Evolutionary conservation across 2,888 invertebrate species (phyloP).

Genomic region (Mythimna lalbum): DNA sequence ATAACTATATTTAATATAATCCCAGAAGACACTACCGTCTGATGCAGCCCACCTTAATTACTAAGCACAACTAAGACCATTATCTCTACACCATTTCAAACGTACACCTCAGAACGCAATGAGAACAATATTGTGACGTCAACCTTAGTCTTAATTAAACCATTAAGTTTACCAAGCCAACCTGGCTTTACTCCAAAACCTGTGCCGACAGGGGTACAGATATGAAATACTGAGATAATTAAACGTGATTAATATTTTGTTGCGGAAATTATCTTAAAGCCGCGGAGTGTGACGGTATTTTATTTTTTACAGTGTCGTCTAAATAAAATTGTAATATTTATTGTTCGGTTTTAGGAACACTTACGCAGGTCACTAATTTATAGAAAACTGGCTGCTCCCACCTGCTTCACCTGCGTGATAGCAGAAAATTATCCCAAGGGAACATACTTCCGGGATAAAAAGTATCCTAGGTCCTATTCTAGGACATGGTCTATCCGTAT

Average conservation of each 20-base stretch:
- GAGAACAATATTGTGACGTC: conserved; percentile 71
- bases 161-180: conserved; percentile 77
- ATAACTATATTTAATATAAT: background rate
- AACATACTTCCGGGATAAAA: too few relatives aligned
- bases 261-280: conserved; percentile 24
- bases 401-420: too few relatives aligned
- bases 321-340: background rate
- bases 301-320: conserved; percentile 2
- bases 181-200: conserved; percentile 83
- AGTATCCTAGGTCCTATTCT: too few relatives aligned
- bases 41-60: background rate
- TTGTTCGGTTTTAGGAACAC: too few relatives aligned
- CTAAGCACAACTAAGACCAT: conserved; percentile 10
- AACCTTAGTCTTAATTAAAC: conserved; percentile 78
- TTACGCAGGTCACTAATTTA: too few relatives aligned
- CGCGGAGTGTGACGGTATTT: background rate
- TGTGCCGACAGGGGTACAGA: conserved; percentile 74
- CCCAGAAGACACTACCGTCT: background rate
- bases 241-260: conserved; percentile 60
- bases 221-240: conserved; percentile 71
- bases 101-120: conserved; percentile 57
- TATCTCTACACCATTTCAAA: conserved; percentile 44
- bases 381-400: too few relatives aligned
- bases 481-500: too few relatives aligned
- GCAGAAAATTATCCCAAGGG: too few relatives aligned